Base-by-base conservation (phyloP, 2,888 invertebrate genomes). In the Dasypogon diadema region DNA sequence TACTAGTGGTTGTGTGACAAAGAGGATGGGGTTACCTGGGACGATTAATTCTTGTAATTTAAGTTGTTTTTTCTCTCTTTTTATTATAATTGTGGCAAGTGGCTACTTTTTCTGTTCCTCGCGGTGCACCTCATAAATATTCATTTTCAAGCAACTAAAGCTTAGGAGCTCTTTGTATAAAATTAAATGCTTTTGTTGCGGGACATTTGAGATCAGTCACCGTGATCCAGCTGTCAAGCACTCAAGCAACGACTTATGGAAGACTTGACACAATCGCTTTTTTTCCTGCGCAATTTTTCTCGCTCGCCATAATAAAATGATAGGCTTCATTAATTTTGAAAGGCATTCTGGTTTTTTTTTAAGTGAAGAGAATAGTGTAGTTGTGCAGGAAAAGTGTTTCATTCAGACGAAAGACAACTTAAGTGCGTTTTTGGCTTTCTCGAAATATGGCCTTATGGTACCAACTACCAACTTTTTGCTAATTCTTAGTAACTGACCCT, bases 21-120 rank as follows among this genome's bases (percentile, higher is more conserved):
- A 4, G 26, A n/a, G 12, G 26, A 14, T 42, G 46, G 63, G 60
- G 34, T n/a, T 60, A 77, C 75, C 74, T 74, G 60, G 77, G 74
- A 68, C 74, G 68, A 77, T 77, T 74, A 77, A 77, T 77, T 77
- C 74, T 18, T 74, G 37, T 76, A 76, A 76, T 76, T 76, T 74
- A 30, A 51, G 48, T 2, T n/a, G 6, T 56, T 14, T 56, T 5
- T 14, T 70, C 26, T 46, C 12, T 46, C 48, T 46, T 21, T 46
- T 46, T 26, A 24, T 46, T 18, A 34, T 70, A 54, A 70, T 70
- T 54, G 70, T 54, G 18, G 70, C 70, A 70, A 70, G 70, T 70
- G 70, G 51, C 54, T 70, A 54, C 34, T 70, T 70, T 70, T 18
- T 70, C 54, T 34, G 34, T 30, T 26, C 34, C 18, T 46, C 12